Conservation (phyloP, 2,888 invertebrate species). For the Stomorhina lunata region DNA sequence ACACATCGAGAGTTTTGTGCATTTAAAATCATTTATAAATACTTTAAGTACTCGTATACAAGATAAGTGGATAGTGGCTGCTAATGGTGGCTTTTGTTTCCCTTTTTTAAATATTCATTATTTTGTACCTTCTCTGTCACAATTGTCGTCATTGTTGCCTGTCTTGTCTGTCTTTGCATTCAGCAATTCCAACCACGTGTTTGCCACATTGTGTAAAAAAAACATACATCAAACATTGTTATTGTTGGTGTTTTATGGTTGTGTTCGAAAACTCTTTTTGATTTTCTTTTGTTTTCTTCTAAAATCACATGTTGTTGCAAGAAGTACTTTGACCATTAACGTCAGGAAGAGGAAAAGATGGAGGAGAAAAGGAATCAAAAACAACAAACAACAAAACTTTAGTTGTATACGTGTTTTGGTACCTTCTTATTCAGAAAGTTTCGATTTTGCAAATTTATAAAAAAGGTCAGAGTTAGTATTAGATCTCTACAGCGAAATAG, state of each 20-base stretch:
- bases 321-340: conserved; percentile 28
- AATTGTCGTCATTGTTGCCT: too few relatives aligned
- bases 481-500: too few relatives aligned
- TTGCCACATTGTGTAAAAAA: conserved; percentile 58
- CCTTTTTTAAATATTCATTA: background rate
- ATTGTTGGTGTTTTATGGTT: background rate
- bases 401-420: too few relatives aligned
- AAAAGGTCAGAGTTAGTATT: too few relatives aligned
- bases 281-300: background rate
- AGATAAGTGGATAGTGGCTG: background rate
- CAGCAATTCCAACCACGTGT: conserved; percentile 64
- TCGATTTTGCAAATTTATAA: too few relatives aligned
- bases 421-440: too few relatives aligned
- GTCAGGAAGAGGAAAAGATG: conserved; percentile 29
- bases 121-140: conserved; percentile 6
- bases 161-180: conserved; percentile 17
- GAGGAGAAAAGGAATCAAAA: background rate
- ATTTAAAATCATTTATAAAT: too few relatives aligned
- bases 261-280: conserved; percentile 12
- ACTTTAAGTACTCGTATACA: too few relatives aligned
- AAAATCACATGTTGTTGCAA: conserved; percentile 34
- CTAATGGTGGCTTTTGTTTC: background rate
- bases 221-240: too few relatives aligned
- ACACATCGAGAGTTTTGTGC: too few relatives aligned
- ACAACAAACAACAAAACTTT: background rate